Evolutionary conservation across 2,113 vertebrate genomes (phyloP), one percentile per base, ranked within the genome.

Genomic region (Ageneiosus marmoratus): DNA sequence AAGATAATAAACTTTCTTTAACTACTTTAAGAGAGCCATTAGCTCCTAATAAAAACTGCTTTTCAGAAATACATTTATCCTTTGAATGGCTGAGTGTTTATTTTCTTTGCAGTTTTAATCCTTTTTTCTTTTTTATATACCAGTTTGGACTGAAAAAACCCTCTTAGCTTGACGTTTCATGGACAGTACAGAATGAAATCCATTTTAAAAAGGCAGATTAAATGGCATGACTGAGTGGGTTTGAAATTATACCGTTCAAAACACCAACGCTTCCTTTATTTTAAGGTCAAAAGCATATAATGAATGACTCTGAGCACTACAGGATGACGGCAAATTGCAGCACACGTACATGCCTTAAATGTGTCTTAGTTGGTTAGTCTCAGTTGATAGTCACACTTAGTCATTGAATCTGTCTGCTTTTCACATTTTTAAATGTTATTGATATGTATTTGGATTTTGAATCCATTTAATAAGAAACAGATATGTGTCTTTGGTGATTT

Each of bases 231-330:
- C 51, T 62, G 41, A 75, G 70, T 82, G 80, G 70, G 70, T 63
- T 75, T 75, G 20, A 81, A 44, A 81, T 72, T 81, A 73, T 46
- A 82, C 55, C n/a, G 55, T 82, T 62, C 67, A 34, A 62, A 62
- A 73, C 79, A 73, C 55, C 70, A 82, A 82, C 79, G 32, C 72
- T 50, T 62, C 46, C 37, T 65, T 83, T 76, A 62, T 70, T 81
- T 81, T 70, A 81, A 81, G 79, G 79, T 81, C 79, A 81, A 81
- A 70, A 72, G 65, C 51, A 81, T 55, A 51, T 37, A 63, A 62
- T 41, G 81, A 63, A 50, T 83, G 72, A 65, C 46, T 82, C 53
- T 29, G 72, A 76, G 41, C 58, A 74, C 56, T 65, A 65, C 62
- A 83, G n/a, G 60, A 50, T 50, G 55, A 32, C 5, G 77, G 32